phyloP scores from a whole-genome alignment of 1,140 invertebrate genomes.

The Apis cerana region DNA sequence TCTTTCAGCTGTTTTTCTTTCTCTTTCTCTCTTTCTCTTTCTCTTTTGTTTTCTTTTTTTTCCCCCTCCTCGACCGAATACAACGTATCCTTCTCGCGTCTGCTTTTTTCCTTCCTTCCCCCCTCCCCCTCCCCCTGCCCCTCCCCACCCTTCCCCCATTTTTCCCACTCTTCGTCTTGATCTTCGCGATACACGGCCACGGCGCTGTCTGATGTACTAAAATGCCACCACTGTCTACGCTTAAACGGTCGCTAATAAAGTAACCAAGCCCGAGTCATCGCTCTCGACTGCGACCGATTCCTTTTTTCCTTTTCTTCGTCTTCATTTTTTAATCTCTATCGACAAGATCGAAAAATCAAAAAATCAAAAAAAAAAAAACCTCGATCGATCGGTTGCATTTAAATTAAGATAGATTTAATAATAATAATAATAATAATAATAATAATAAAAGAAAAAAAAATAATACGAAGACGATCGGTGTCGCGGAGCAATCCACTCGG shows the following conservation, averaged over 20 bases:
- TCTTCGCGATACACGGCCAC: slow-evolving; percentile 56
- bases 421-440: too few relatives aligned
- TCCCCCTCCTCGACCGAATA: not conserved
- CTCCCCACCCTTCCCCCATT: not conserved
- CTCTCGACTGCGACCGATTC: not conserved
- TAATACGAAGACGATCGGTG: too few relatives aligned
- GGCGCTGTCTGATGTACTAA: slow-evolving; percentile 77
- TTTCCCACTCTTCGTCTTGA: slow-evolving; percentile 32
- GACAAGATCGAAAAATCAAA: not conserved
- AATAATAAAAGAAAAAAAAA: not conserved
- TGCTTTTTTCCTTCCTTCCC: slow-evolving; percentile 35
- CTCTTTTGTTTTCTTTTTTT: too few relatives aligned
- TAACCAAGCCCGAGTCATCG: slow-evolving; percentile 7
- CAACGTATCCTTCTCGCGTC: slow-evolving; percentile 12
- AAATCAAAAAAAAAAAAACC: too few relatives aligned
- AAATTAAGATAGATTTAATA: not conserved
- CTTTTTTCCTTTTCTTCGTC: too few relatives aligned
- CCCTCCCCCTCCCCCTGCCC: slow-evolving; percentile 9
- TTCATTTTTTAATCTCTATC: not conserved
- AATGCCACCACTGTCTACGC: slow-evolving; percentile 73
- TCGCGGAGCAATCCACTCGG: slow-evolving; percentile 13
- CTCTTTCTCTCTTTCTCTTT: not conserved
- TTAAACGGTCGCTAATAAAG: slow-evolving; percentile 26
- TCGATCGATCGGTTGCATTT: too few relatives aligned
- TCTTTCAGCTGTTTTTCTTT: slow-evolving; percentile 19